Evolutionary conservation across 2,797 vertebrate species (phyloP).

Genomic region (Australoheros facetus): DNA sequence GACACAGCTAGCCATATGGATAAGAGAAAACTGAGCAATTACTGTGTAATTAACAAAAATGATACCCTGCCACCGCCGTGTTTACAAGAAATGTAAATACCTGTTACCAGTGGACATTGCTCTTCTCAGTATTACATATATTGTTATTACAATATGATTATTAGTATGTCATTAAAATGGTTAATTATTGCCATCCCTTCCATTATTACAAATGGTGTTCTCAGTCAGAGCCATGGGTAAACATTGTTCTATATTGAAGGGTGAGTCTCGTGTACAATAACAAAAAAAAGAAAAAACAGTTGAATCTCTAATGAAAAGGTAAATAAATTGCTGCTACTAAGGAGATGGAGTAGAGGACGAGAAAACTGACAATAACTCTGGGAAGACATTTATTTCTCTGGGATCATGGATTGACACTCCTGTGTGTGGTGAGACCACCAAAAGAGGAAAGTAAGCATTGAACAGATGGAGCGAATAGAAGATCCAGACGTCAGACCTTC

Average conservation of each 20-base stretch:
- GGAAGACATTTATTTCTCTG: conserved; percentile 63
- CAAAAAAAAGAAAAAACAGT: conserved; percentile 9
- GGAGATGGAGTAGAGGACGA: conserved; percentile 56
- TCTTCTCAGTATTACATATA: conserved; percentile 81
- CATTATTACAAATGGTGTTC: conserved; percentile 72
- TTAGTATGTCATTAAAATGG: conserved; percentile 76
- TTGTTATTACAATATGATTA: conserved; percentile 79
- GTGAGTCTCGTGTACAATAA: conserved; percentile 72
- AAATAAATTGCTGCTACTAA: conserved; percentile 77
- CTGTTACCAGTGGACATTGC: conserved; percentile 75
- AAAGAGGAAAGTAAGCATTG: conserved; percentile 31
- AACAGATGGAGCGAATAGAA: conserved; percentile 36
- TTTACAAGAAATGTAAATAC: conserved; percentile 81
- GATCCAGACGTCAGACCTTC: conserved; percentile 51
- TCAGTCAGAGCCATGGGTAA: conserved; percentile 72
- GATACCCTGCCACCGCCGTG: conserved; percentile 69
- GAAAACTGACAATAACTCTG: conserved; percentile 58
- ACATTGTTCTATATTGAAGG: conserved; percentile 73
- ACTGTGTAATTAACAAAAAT: conserved; percentile 83
- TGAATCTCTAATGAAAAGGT: conserved; percentile 61
- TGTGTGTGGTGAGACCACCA: conserved; percentile 41
- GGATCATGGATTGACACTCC: conserved; percentile 57
- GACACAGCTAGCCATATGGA: conserved; percentile 74
- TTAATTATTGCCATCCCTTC: conserved; percentile 69
- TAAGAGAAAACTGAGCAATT: conserved; percentile 81